Percentiles rank a stretch among this genome's conserved stretches.
These are phyloP conservation scores for Neolamprologus brichardi DNA, from an alignment of 2,113 vertebrate genomes.

Conservation along the genomic window DNA sequence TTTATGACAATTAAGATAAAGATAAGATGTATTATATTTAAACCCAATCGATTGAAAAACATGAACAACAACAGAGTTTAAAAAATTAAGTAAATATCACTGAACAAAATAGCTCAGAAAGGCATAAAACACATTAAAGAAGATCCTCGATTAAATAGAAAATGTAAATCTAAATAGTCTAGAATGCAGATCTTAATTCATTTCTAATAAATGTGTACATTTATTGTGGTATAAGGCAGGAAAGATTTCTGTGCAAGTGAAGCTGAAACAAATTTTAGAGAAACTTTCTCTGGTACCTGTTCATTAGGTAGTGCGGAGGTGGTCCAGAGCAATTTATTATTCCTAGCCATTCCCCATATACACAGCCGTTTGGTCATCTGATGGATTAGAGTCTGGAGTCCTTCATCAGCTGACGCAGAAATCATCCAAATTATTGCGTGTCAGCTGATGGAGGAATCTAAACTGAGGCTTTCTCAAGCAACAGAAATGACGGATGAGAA, in stretches of 20 bases:
- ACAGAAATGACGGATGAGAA: background rate
- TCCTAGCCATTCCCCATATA: background rate
- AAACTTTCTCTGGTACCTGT: background rate
- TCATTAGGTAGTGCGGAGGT: background rate
- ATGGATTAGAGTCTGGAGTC: background rate
- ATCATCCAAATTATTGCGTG: background rate
- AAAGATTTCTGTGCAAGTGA: background rate
- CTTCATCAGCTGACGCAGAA: background rate
- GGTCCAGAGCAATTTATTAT: background rate
- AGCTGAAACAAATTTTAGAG: background rate
- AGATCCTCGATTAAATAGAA: background rate
- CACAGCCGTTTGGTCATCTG: background rate
- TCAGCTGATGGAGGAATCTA: background rate
- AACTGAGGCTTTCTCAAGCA: background rate
- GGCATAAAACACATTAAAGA: background rate
- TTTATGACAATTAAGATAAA: background rate
- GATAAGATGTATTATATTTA: fast-evolving
- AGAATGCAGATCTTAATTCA: background rate
- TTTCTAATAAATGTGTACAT: background rate
- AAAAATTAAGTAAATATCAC: background rate
- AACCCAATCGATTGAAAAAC: background rate
- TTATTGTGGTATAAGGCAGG: background rate
- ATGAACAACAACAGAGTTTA: background rate
- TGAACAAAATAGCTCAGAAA: background rate
- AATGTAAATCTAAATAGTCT: background rate